A percentile compares a stretch with the other conserved stretches of the same genome.
Conservation (phyloP, 2,797 vertebrate genomes). For the Gallirallus australis region DNA sequence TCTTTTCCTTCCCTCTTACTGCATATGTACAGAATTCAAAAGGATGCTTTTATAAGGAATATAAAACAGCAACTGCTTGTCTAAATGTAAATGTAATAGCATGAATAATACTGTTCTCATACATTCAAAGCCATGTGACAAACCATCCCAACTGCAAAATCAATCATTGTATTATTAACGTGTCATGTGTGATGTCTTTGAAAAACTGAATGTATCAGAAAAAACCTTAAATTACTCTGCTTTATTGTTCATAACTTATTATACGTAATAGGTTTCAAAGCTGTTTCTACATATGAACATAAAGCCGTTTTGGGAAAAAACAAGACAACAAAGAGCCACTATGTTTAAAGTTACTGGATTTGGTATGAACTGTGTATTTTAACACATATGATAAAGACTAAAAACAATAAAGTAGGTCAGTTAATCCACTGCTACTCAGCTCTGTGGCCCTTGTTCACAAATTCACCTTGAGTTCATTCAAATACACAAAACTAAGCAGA, state of each 20-base stretch:
- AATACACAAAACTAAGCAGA: not conserved
- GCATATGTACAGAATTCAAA: not conserved
- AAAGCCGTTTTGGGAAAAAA: not conserved
- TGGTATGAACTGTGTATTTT: not conserved
- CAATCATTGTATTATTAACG: not conserved
- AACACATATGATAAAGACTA: not conserved
- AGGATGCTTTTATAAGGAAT: not conserved
- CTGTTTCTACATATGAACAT: not conserved
- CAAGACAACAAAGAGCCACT: not conserved
- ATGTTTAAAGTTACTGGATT: not conserved
- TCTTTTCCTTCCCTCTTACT: not conserved
- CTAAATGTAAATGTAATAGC: conserved; percentile 42
- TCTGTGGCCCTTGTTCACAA: not conserved
- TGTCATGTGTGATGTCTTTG: not conserved
- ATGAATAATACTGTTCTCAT: not conserved
- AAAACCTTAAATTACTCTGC: not conserved
- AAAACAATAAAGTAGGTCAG: not conserved
- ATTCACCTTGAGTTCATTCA: not conserved
- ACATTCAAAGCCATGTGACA: not conserved
- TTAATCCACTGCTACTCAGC: not conserved
- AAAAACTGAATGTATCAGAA: not conserved
- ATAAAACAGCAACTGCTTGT: not conserved
- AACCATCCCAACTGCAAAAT: not conserved
- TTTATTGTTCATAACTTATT: not conserved
- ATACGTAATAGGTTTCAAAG: not conserved